These are phyloP conservation scores for Yponomeuta plumbellus DNA, from an alignment of 2,888 invertebrate genomes.

Conservation along the genomic window DNA sequence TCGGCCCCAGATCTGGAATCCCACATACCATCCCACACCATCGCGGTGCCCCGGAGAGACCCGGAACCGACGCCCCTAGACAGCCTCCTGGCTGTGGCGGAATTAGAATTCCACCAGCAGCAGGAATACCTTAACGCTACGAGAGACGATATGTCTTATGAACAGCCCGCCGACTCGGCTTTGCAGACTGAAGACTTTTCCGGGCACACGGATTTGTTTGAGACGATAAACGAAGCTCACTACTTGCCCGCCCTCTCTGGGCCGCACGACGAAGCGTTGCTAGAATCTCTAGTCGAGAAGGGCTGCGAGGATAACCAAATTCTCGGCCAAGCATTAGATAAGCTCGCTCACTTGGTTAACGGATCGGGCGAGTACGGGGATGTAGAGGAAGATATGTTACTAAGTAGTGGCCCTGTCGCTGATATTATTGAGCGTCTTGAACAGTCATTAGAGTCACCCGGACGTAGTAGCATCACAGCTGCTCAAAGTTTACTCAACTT, in stretches of 20 bases:
- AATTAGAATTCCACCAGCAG: conserved; percentile 79
- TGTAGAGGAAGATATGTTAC: conserved; percentile 64
- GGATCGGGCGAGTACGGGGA: conserved; percentile 48
- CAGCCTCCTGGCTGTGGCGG: conserved; percentile 79
- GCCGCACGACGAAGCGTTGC: conserved; percentile 70
- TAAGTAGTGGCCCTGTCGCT: conserved; percentile 62
- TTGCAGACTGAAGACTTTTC: conserved; percentile 51
- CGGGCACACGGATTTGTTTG: conserved; percentile 66
- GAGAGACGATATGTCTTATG: conserved; percentile 36
- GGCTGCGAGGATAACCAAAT: conserved; percentile 79
- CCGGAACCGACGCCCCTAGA: conserved; percentile 74
- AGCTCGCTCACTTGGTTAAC: conserved; percentile 57
- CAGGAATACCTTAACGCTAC: conserved; percentile 42
- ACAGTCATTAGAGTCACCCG: conserved; percentile 75
- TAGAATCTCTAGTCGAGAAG: conserved; percentile 78
- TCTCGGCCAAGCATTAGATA: conserved; percentile 61
- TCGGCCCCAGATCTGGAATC: conserved; percentile 62
- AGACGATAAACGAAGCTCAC: conserved; percentile 68
- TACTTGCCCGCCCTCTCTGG: conserved; percentile 57
- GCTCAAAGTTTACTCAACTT: conserved; percentile 62
- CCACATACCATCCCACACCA: conserved; percentile 78
- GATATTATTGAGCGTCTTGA: conserved; percentile 80
- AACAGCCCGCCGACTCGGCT: not conserved
- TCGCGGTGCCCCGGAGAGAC: conserved; percentile 61
- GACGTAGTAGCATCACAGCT: conserved; percentile 56